Base-by-base conservation (phyloP, 2,797 vertebrate genomes). In the Spinus olivaceus region DNA sequence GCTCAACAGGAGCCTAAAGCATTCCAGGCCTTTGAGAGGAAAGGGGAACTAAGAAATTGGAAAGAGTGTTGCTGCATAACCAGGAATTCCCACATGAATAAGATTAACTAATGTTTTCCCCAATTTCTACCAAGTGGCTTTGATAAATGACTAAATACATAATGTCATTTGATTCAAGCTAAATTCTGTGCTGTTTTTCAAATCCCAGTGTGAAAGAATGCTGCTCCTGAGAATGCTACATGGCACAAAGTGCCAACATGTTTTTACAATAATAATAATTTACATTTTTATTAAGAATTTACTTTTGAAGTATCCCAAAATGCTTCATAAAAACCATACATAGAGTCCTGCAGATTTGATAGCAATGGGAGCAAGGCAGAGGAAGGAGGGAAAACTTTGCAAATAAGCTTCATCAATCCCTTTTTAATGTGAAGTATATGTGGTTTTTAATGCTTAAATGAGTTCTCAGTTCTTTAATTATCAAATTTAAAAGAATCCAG, bases 141-240 rank as follows among this genome's bases (percentile, higher is more conserved):
- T 77, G 64, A 90, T 93, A 92, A 96, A 87, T 78, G 30, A 69
- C 85, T 94, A 96, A 94, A 81, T 89, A 73, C 44, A 78, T 92
- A 92, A 93, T 78, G 19, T 22, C 86, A 89, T 95, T 97, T 97
- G 94, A 97, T 96, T 97, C 94, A 95, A 91, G 83, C 67, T 95
- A 91, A 97, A 93, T 96, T 97, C 84, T 81, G 79, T 92, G 95
- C 54, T 92, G 22, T 86, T 94, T 94, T 97, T 96, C 88, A 96
- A 97, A 96, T 97, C 90, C 92, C 92, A 90, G 85, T 85, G 90
- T 94, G 87, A 94, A 86, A 92, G 61, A 86, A 90, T 49, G n/a
- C 25, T 78, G 53, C 92, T 90, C 88, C 76, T 93, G 94, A 94
- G 84, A 95, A 94, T 94, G 88, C 72, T 95, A 47, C 63, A 19